Evolutionary conservation across 2,797 vertebrate species (phyloP).

Genomic region (Semotilus atromaculatus): DNA sequence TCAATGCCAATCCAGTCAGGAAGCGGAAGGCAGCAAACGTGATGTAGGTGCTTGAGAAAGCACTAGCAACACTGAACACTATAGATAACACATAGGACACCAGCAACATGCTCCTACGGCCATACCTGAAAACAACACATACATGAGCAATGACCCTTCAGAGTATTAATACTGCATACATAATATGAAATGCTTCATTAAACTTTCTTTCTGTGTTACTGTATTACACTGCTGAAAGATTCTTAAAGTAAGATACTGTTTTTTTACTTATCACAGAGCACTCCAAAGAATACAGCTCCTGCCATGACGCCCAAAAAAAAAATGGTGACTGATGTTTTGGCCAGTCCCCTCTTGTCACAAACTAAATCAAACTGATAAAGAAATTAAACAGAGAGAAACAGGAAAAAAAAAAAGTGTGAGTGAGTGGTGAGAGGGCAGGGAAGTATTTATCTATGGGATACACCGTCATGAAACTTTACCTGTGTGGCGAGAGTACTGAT

Average conservation of each 20-base stretch:
- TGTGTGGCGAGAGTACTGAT: conserved; percentile 86
- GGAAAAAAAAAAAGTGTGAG: neutral
- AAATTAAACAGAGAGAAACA: conserved; percentile 7
- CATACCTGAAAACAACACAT: conserved; percentile 66
- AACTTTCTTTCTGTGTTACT: neutral
- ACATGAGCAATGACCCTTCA: conserved; percentile 13
- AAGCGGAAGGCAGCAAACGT: conserved; percentile 73
- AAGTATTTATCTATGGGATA: conserved; percentile 60
- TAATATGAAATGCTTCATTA: neutral
- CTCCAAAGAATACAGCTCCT: conserved; percentile 69
- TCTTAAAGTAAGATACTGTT: neutral
- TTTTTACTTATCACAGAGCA: conserved; percentile 71
- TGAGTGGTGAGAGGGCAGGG: neutral
- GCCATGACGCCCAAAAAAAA: conserved; percentile 76
- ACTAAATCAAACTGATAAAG: conserved; percentile 76
- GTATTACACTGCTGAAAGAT: neutral
- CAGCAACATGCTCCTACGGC: conserved; percentile 71
- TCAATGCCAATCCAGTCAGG: conserved; percentile 71
- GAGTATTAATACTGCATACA: neutral
- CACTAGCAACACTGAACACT: conserved; percentile 66
- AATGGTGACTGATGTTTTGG: conserved; percentile 67
- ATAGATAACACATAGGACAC: conserved; percentile 65
- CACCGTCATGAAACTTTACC: conserved; percentile 83
- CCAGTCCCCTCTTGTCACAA: conserved; percentile 71
- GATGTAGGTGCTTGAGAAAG: conserved; percentile 69